Evolutionary conservation across 2,113 vertebrate species (phyloP).

Genomic region (Amphiprion ocellaris): DNA sequence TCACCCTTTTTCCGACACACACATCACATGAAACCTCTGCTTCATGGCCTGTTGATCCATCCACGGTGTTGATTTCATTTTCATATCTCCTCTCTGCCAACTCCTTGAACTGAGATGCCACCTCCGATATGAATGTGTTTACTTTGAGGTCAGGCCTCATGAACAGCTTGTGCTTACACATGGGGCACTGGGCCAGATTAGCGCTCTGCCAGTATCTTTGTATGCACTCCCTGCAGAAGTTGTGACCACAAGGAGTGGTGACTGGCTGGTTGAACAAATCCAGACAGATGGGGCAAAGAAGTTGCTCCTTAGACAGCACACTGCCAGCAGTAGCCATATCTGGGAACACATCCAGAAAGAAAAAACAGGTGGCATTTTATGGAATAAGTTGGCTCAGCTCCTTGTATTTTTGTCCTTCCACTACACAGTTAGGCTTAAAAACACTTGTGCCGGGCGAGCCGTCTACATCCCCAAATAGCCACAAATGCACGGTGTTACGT

Average conservation of each 20-base stretch:
- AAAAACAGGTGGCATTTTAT: constrained; percentile 58
- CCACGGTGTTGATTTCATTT: not conserved
- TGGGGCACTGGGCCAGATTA: constrained; percentile 65
- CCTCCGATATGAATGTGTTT: constrained; percentile 73
- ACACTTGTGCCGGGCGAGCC: constrained; percentile 46
- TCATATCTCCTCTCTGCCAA: constrained; percentile 4
- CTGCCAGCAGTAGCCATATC: constrained; percentile 70
- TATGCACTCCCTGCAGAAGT: constrained; percentile 80
- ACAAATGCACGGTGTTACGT: constrained; percentile 58
- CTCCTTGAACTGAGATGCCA: constrained; percentile 58
- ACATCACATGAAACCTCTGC: constrained; percentile 90
- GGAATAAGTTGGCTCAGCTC: constrained; percentile 16
- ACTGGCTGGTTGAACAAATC: constrained; percentile 77
- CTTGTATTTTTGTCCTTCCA: constrained; percentile 23
- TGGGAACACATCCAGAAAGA: constrained; percentile 63
- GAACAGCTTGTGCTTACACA: constrained; percentile 73
- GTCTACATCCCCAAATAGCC: constrained; percentile 55
- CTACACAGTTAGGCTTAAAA: constrained; percentile 17
- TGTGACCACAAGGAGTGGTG: constrained; percentile 79
- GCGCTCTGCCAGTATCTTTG: constrained; percentile 64
- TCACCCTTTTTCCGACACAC: constrained; percentile 86
- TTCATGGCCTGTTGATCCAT: not conserved
- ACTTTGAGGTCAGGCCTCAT: constrained; percentile 73
- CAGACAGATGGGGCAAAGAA: constrained; percentile 82
- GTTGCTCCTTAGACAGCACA: constrained; percentile 69